Evolutionary conservation across 1,140 invertebrate genomes (phyloP), one percentile per base, ranked within the genome.

Genomic region (Choristoneura fumiferana): DNA sequence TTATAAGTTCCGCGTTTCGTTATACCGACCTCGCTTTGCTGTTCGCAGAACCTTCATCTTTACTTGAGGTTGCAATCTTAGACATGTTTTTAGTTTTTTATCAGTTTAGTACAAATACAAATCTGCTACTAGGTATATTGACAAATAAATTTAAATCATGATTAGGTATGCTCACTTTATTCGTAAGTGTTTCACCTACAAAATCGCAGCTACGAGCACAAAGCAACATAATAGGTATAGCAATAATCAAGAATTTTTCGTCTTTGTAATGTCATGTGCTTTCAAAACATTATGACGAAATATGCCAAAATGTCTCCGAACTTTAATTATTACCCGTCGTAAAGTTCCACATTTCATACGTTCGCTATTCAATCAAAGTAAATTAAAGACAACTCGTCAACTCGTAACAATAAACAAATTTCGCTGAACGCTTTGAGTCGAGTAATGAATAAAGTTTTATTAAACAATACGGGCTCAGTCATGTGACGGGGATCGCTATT

Each of bases 391-490:
- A 45, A 22, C 40, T 45, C 40, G 40, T 45, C 40, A 45, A 10
- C 43, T 49, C 43, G 43, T 14, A 18, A 49, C 43, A 49, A 49
- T 49, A 49, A 49, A 49, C 43, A 49, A 49, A 49, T 49, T 49
- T 49, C 43, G 43, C 22, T 49, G 10, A 33, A 49, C 22, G 22
- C 43, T 49, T 49, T 29, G 43, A 33, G n/a, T 49, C 12, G 18
- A 17, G 17, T 49, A 49, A 49, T 49, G 43, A 49, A 49, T 29
- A 49, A 49, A 49, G 43, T 49, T 49, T 49, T 18, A 49, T 22
- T 49, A 22, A 49, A 49, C 43, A 49, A 49, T 49, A 49, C 43
- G 22, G 43, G n/a, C 43, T 49, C 22, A 49, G 43, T 18, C 22
- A 29, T 49, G 18, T 49, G 43, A 33, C n/a, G 43, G 6, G 43